Evolutionary conservation across 35 echinoderm and acorn worm genomes (phyloP).

Genomic region (Heliocidaris tuberculata): DNA sequence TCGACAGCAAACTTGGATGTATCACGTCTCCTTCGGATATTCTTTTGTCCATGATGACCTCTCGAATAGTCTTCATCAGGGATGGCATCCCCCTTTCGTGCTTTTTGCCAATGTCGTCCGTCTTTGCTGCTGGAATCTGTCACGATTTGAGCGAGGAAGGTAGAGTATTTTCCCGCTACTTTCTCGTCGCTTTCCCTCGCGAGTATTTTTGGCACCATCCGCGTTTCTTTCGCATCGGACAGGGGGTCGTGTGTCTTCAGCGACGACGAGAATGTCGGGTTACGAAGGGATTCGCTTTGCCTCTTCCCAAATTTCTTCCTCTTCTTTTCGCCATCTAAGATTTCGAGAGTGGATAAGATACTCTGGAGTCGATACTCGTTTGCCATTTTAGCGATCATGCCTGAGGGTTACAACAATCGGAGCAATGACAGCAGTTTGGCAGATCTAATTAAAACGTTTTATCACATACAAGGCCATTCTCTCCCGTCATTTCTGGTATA

Average conservation of each 20-base stretch:
- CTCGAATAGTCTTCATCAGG: background rate
- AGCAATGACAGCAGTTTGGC: background rate
- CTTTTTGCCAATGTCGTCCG: background rate
- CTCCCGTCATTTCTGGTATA: background rate
- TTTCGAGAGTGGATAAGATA: constrained; percentile 27
- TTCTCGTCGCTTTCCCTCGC: background rate
- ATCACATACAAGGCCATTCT: background rate
- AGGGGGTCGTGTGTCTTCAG: background rate
- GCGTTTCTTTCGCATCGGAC: background rate
- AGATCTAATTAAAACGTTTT: background rate
- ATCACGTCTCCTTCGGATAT: background rate
- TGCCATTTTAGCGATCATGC: background rate
- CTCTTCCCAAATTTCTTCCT: background rate
- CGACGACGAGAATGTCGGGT: background rate
- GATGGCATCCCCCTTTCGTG: background rate
- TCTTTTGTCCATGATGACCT: background rate
- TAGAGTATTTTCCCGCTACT: background rate
- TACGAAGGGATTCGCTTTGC: background rate
- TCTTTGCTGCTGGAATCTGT: background rate
- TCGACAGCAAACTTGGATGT: background rate
- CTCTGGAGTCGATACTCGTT: background rate
- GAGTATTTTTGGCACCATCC: background rate
- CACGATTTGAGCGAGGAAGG: background rate
- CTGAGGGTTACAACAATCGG: background rate
- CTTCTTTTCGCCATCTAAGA: constrained; percentile 1